Evolutionary conservation across 2,113 vertebrate genomes (phyloP).

Genomic region (Murina feae): DNA sequence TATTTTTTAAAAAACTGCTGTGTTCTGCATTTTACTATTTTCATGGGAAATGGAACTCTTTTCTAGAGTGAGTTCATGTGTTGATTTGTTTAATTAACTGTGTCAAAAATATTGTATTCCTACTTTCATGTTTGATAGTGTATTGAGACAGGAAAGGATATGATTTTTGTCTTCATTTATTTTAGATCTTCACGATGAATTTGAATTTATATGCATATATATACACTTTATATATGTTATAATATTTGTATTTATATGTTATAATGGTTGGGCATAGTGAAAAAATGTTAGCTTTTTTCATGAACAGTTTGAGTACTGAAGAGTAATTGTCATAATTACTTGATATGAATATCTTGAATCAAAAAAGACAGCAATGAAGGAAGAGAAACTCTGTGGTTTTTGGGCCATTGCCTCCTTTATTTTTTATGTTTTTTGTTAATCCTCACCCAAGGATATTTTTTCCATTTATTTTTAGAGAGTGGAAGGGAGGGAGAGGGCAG

Average conservation of each 20-base stretch:
- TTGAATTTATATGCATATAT: neutral
- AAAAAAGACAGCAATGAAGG: neutral
- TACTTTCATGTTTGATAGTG: conserved; percentile 29
- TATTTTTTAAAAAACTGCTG: neutral
- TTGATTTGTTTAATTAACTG: neutral
- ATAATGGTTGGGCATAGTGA: neutral
- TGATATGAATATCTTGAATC: conserved; percentile 5
- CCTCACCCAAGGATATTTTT: no score
- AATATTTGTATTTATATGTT: neutral
- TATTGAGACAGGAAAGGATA: neutral
- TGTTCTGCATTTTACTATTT: conserved; percentile 12
- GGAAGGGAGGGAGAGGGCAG: no score
- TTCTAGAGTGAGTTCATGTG: conserved; percentile 56
- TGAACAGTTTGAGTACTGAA: neutral
- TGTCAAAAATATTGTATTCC: conserved; percentile 51
- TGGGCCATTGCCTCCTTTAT: neutral
- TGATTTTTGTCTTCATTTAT: neutral
- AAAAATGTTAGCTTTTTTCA: neutral
- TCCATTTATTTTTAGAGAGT: no score
- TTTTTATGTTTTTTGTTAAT: no score
- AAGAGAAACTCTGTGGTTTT: neutral
- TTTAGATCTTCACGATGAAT: neutral
- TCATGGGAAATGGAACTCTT: conserved; percentile 60
- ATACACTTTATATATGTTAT: neutral
- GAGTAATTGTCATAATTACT: neutral